Evolutionary conservation across 2,113 vertebrate species (phyloP), one percentile per base, ranked within the genome.

Genomic region (Crypturellus undulatus): DNA sequence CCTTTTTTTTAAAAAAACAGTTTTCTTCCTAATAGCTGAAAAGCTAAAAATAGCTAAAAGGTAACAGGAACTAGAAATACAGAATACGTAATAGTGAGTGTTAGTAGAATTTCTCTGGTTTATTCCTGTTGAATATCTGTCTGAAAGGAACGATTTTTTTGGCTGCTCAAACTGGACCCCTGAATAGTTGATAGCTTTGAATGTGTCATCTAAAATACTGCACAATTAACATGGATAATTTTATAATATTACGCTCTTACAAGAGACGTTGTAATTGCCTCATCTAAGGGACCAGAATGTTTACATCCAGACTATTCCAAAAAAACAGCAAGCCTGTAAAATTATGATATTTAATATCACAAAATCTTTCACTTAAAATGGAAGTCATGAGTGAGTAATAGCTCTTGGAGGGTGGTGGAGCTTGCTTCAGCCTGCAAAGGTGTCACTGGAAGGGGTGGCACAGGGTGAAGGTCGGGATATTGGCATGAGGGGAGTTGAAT

Each of bases 181-280:
- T 70, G 36, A 87, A 87, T 26, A 73, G 84, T 79, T 70, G 26
- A 77, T 42, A 51, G 45, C 80, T 89, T 73, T 72, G 47, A 95
- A 87, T 71, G 72, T 92, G 52, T 72, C 79, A 79, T 86, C 59
- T 90, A 51, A 95, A 90, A 45, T 77, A 82, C 8, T 75, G 63
- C 42, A 58, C 32, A 71, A 40, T 86, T 84, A 80, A 45, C 6
- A 34, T 40, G 70, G 83, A 67, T 54, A 88, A 86, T 88, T 73
- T 92, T 71, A 78, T 92, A 92, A 73, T 60, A 67, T 17, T 90
- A 68, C 63, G 12, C 85, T 90, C 51, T 64, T 75, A 52, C 63
- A 90, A 88, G 51, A 84, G 51, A 80, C 68, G 69, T 88, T 90
- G 38, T 78, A 88, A 94, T 90, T 90, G 79, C 68, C 21, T 85